Percentiles rank a stretch among this genome's conserved stretches.
Conservation (phyloP, 2,797 vertebrate species). For the Mycteria americana region DNA sequence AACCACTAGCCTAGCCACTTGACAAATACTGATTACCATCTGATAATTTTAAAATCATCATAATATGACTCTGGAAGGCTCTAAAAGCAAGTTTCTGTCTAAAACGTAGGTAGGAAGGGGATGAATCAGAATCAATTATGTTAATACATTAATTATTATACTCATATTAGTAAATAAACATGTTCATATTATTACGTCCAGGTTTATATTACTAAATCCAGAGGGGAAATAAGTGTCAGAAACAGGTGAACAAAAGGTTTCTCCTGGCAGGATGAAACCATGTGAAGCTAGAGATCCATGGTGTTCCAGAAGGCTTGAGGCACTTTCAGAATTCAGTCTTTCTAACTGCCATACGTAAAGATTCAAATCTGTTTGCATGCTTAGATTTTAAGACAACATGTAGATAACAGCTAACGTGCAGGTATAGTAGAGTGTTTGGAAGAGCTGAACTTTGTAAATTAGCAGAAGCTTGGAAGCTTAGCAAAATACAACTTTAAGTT, state of each 20-base stretch:
- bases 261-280: not conserved
- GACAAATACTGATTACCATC: not conserved
- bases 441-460: not conserved
- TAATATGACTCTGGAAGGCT: not conserved
- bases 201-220: not conserved
- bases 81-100: not conserved
- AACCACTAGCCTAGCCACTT: not conserved
- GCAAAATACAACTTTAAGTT: not conserved
- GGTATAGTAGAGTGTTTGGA: not conserved
- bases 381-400: not conserved
- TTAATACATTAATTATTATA: not conserved
- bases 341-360: rapidly evolving
- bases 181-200: not conserved
- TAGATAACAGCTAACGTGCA: not conserved
- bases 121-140: not conserved
- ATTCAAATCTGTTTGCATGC: not conserved
- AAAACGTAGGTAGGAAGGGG: not conserved
- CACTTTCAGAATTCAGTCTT: not conserved
- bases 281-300: rapidly evolving
- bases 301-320: not conserved
- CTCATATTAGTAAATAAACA: not conserved
- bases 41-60: not conserved
- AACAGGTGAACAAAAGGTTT: not conserved
- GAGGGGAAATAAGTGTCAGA: not conserved
- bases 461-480: not conserved